Conservation (phyloP, 2,888 invertebrate species). For the Allophyes oxyacanthae region DNA sequence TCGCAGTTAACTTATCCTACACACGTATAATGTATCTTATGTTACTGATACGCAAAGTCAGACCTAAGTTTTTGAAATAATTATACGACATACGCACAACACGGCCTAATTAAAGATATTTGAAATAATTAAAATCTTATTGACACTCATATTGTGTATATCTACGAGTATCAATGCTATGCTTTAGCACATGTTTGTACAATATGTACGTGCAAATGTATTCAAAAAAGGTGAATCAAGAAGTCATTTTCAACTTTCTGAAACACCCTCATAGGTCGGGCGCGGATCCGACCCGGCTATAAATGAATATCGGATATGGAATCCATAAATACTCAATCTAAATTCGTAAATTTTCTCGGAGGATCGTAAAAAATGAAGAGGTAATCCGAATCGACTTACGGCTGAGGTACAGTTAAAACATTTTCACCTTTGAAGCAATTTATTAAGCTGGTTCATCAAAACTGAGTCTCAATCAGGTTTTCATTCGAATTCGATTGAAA, state of each 20-base stretch:
- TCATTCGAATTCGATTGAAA: slow-evolving; percentile 16
- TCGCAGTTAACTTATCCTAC: too few species aligned
- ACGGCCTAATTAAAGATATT: too few species aligned
- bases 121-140: too few species aligned
- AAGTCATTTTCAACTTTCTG: slow-evolving; percentile 71
- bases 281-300: slow-evolving; percentile 71
- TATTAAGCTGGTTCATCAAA: slow-evolving; percentile 51
- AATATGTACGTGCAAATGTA: slow-evolving; percentile 13
- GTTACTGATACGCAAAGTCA: too few species aligned
- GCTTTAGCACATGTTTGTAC: too few species aligned
- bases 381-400: slow-evolving; percentile 78
- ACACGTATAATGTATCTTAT: too few species aligned
- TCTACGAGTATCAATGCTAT: too few species aligned
- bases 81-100: too few species aligned
- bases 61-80: too few species aligned
- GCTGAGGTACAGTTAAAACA: slow-evolving; percentile 70
- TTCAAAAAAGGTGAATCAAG: slow-evolving; percentile 54
- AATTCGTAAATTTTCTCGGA: slow-evolving; percentile 80
- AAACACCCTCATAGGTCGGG: slow-evolving; percentile 63
- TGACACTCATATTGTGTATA: too few species aligned
- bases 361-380: slow-evolving; percentile 78
- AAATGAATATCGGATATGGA: slow-evolving; percentile 81
- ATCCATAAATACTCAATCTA: slow-evolving; percentile 84
- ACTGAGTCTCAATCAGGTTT: slow-evolving; percentile 23
- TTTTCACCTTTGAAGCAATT: slow-evolving; percentile 69